Conservation (phyloP, 2,113 vertebrate species). For the Salvelinus sp. region DNA sequence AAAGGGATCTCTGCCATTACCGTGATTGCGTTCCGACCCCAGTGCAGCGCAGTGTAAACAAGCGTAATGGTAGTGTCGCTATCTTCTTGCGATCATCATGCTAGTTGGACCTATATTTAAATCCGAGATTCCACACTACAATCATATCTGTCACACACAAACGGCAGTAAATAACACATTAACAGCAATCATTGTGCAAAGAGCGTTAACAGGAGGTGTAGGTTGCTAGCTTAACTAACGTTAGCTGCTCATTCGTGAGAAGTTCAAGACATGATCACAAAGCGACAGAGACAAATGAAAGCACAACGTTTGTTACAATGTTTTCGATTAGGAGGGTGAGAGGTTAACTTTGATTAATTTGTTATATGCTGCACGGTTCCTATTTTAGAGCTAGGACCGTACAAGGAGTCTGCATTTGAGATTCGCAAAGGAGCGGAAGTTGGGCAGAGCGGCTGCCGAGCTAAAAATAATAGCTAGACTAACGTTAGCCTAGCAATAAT, state of each 20-base stretch:
- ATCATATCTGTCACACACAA: too few relatives aligned
- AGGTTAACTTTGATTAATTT: conserved; percentile 2
- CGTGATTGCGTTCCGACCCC: too few relatives aligned
- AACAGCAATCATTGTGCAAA: too few relatives aligned
- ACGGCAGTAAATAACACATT: too few relatives aligned
- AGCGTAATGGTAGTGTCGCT: too few relatives aligned
- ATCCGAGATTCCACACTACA: too few relatives aligned
- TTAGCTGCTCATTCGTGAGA: too few relatives aligned
- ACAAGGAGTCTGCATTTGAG: conserved; percentile 74
- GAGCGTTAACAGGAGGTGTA: too few relatives aligned
- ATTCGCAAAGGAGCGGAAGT: conserved; percentile 70
- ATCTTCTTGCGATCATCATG: background rate
- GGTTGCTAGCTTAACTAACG: too few relatives aligned
- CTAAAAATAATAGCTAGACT: conserved; percentile 57
- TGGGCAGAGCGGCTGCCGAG: conserved; percentile 37
- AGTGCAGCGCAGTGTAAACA: too few relatives aligned
- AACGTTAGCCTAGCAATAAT: conserved; percentile 5
- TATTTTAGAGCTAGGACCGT: conserved; percentile 80
- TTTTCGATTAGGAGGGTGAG: background rate
- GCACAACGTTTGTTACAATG: background rate
- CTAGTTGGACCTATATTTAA: background rate
- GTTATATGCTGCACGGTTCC: conserved; percentile 48
- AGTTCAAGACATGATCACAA: background rate
- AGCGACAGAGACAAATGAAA: background rate
- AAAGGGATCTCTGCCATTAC: too few relatives aligned